Evolutionary conservation across 2,888 invertebrate genomes (phyloP).

Genomic region (Drosophila borborema): DNA sequence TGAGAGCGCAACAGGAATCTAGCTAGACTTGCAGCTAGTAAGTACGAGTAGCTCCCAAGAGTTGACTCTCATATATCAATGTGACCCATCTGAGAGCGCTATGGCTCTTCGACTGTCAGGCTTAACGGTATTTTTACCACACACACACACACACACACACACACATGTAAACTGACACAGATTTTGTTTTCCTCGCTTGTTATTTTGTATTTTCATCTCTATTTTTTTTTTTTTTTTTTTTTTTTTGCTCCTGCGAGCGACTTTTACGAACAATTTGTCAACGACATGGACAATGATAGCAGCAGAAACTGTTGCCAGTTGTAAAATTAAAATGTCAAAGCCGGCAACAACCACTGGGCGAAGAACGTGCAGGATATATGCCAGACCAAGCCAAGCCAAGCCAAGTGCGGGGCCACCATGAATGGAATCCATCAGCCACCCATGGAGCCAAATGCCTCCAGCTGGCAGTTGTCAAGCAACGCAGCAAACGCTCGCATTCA

Average conservation of each 20-base stretch:
- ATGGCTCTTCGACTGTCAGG: slow-evolving; percentile 35
- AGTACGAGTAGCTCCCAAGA: slow-evolving; percentile 7
- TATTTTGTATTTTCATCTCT: background rate
- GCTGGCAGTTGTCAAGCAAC: slow-evolving; percentile 59
- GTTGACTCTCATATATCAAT: slow-evolving; percentile 61
- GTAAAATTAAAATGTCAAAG: slow-evolving; percentile 73
- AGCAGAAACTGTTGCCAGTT: slow-evolving; percentile 65
- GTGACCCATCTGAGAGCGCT: slow-evolving; percentile 53
- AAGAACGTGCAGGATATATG: slow-evolving; percentile 12
- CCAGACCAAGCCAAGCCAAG: background rate
- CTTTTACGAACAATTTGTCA: slow-evolving; percentile 71
- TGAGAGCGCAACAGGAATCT: slow-evolving; percentile 72
- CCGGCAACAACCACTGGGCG: slow-evolving; percentile 31
- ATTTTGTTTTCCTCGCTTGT: slow-evolving; percentile 27
- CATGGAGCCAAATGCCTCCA: slow-evolving; percentile 60
- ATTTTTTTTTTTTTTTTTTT: background rate
- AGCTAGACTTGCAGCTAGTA: slow-evolving; percentile 5
- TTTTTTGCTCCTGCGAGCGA: slow-evolving; percentile 16
- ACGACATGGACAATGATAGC: slow-evolving; percentile 60
- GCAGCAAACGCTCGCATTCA: slow-evolving; percentile 48
- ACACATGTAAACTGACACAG: slow-evolving; percentile 57
- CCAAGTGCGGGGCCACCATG: slow-evolving; percentile 34
- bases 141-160: slow-evolving; percentile 19
- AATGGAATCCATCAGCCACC: slow-evolving; percentile 79
- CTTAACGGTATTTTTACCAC: slow-evolving; percentile 60